Percentiles rank a stretch among this genome's conserved stretches.
Evolutionary conservation across 2,797 vertebrate genomes (phyloP).

Genomic region (Astyanax mexicanus): DNA sequence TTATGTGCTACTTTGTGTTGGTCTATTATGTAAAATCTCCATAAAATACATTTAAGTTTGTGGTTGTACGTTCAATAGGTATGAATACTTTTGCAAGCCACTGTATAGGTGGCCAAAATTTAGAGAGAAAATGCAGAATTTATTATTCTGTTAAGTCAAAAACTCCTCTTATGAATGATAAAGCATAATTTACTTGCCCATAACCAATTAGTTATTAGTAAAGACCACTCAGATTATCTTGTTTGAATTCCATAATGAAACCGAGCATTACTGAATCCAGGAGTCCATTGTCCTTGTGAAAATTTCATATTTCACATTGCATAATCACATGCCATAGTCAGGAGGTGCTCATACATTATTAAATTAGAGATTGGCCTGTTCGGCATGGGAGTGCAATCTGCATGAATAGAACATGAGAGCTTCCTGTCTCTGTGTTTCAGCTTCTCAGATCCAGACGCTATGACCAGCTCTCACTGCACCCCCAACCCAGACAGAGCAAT

Average conservation of each 20-base stretch:
- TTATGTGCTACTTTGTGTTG: no score
- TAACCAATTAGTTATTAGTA: background rate
- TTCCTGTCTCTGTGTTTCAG: conserved; percentile 33
- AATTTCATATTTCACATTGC: background rate
- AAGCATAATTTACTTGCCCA: background rate
- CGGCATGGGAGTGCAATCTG: background rate
- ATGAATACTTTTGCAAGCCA: no score
- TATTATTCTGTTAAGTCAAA: background rate
- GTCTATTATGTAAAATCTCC: no score
- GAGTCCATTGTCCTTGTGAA: background rate
- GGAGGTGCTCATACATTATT: background rate
- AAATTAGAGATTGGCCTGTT: background rate
- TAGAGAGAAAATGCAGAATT: background rate
- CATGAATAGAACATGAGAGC: background rate
- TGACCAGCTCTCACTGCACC: conserved; percentile 83
- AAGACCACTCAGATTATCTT: background rate
- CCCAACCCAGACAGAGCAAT: conserved; percentile 85
- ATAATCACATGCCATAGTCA: background rate
- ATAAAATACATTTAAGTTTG: no score
- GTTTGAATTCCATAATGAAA: background rate
- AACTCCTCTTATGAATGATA: background rate
- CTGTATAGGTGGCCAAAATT: no score
- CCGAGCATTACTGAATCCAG: background rate
- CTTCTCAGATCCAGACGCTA: conserved; percentile 64
- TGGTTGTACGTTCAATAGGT: no score